Evolutionary conservation across 2,888 invertebrate genomes (phyloP).

Genomic region (Adineta ricciae): DNA sequence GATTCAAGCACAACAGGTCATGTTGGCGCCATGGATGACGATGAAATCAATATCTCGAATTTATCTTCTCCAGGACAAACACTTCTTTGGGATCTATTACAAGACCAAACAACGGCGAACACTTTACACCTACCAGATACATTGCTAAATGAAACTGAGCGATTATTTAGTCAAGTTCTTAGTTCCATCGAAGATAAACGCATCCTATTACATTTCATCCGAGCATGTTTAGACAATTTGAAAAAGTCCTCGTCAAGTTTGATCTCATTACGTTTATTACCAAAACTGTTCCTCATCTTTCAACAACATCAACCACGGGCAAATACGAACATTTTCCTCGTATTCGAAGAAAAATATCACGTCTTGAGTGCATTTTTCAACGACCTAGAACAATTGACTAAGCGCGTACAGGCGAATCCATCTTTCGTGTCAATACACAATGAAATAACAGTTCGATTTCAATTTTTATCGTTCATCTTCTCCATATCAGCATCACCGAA

Average conservation of each 20-base stretch:
- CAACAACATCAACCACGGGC: slow-evolving; percentile 41
- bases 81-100: slow-evolving; percentile 80
- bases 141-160: background rate
- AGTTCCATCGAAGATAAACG: slow-evolving; percentile 67
- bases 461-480: slow-evolving; percentile 82
- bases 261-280: slow-evolving; percentile 72
- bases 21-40: slow-evolving; percentile 37
- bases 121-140: background rate
- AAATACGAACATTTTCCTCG: background rate
- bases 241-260: slow-evolving; percentile 71
- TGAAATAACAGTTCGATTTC: slow-evolving; percentile 77
- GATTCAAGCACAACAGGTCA: background rate
- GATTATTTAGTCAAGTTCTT: background rate
- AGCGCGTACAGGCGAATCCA: background rate
- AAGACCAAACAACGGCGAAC: slow-evolving; percentile 56
- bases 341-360: slow-evolving; percentile 25
- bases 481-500: slow-evolving; percentile 79
- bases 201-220: slow-evolving; percentile 83
- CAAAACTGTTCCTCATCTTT: slow-evolving; percentile 79
- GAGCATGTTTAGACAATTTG: slow-evolving; percentile 79
- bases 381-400: slow-evolving; percentile 13
- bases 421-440: background rate
- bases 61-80: slow-evolving; percentile 85
- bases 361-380: slow-evolving; percentile 24
- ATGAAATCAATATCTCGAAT: slow-evolving; percentile 46